Conservation (phyloP, 2,113 vertebrate species). For the Melozone crissalis region DNA sequence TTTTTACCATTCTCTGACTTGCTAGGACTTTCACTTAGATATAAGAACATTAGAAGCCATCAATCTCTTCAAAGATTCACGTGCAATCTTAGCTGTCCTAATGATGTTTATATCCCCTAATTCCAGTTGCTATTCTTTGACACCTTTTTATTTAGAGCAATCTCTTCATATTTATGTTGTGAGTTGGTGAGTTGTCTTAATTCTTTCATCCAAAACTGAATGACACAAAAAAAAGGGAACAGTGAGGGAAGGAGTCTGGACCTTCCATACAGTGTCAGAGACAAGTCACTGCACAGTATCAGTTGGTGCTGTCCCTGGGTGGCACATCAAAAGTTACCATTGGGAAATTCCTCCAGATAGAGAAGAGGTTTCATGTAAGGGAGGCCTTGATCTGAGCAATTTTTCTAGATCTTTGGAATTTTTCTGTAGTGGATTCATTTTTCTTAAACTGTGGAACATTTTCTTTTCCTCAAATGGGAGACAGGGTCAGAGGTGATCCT, state of each 20-base stretch:
- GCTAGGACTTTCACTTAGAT: slow-evolving; percentile 26
- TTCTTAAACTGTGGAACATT: not conserved
- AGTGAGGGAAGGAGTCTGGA: not conserved
- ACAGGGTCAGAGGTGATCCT: not conserved
- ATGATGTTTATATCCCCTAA: not conserved
- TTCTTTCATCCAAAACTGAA: not conserved
- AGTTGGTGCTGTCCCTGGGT: not conserved
- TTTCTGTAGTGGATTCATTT: not conserved
- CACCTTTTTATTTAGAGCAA: not conserved
- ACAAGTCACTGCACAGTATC: not conserved
- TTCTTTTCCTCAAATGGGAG: not conserved
- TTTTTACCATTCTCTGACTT: slow-evolving; percentile 52
- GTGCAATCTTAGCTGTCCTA: not conserved
- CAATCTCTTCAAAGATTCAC: not conserved
- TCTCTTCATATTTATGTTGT: not conserved
- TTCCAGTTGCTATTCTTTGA: not conserved
- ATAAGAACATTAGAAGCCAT: not conserved
- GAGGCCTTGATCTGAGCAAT: not conserved
- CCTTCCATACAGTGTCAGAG: not conserved
- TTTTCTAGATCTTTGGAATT: not conserved
- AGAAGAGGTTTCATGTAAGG: not conserved
- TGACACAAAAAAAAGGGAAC: not conserved
- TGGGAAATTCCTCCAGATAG: not conserved
- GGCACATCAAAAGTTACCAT: not conserved
- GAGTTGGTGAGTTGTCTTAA: not conserved